Conservation (phyloP, 2,113 vertebrate genomes). For the Serinus canaria region DNA sequence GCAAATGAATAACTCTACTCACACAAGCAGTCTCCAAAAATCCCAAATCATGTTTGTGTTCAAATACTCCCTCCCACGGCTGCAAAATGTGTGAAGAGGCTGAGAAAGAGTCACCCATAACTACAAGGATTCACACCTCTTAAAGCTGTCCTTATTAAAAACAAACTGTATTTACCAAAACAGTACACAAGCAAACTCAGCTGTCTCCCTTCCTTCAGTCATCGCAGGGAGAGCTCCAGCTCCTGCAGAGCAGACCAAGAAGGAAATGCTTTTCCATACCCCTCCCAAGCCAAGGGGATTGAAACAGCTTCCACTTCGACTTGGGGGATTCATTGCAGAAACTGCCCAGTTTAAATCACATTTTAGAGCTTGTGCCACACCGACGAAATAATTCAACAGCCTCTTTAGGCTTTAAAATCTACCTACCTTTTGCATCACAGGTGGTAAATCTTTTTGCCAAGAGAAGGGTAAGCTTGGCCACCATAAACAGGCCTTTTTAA, state of each 20-base stretch:
- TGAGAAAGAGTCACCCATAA: constrained; percentile 17
- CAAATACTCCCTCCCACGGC: constrained; percentile 52
- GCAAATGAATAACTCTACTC: constrained; percentile 7
- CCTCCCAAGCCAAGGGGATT: background rate
- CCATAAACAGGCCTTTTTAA: background rate
- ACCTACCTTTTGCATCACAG: background rate
- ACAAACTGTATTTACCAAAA: background rate
- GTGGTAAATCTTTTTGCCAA: background rate
- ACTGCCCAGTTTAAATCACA: background rate
- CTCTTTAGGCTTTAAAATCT: background rate
- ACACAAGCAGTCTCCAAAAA: background rate
- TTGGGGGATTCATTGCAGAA: background rate
- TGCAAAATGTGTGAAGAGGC: constrained; percentile 22
- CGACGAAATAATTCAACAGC: background rate
- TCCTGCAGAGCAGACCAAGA: background rate
- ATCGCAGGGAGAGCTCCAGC: accelerated
- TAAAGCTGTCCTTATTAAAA: background rate
- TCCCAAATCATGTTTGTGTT: constrained; percentile 14
- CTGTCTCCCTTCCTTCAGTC: background rate
- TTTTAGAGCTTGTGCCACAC: background rate
- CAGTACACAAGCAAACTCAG: background rate
- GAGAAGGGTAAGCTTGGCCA: background rate
- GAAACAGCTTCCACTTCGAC: background rate
- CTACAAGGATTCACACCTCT: background rate
- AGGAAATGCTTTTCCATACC: background rate